phyloP scores from a whole-genome alignment of 1,140 invertebrate genomes.

The Arion vulgaris region DNA sequence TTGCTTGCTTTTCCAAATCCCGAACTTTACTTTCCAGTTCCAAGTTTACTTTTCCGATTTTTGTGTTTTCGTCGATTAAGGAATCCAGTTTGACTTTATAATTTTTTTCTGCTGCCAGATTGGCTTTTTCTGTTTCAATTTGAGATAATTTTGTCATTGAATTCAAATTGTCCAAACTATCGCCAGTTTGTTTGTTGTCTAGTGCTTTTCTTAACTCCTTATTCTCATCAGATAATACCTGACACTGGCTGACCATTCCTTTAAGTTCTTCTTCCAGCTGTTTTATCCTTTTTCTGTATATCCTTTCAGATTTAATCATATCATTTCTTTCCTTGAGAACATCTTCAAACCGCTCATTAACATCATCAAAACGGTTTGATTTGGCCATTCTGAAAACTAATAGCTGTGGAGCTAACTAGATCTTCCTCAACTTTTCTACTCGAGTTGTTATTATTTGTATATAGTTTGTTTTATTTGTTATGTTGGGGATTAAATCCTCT shows the following conservation, averaged over 20 bases:
- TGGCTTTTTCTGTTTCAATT: conserved; percentile 23
- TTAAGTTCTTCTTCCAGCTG: conserved; percentile 51
- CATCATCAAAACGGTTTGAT: not conserved
- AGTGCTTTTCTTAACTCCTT: conserved; percentile 33
- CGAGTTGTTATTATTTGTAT: too few relatives aligned
- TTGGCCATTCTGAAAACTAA: not conserved
- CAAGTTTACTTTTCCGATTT: conserved; percentile 39
- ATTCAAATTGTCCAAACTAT: not conserved
- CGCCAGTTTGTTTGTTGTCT: not conserved
- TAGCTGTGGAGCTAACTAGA: too few relatives aligned
- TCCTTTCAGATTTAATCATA: conserved; percentile 36
- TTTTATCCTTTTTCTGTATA: conserved; percentile 43
- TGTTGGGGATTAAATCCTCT: too few relatives aligned
- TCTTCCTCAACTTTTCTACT: too few relatives aligned
- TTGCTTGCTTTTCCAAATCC: conserved; percentile 22
- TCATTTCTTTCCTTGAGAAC: conserved; percentile 42
- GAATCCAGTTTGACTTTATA: conserved; percentile 22
- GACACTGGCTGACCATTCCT: conserved; percentile 39
- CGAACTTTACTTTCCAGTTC: conserved; percentile 32
- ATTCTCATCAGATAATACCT: conserved; percentile 45
- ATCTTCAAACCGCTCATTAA: conserved; percentile 34
- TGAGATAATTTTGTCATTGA: not conserved
- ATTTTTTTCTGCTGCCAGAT: conserved; percentile 1
- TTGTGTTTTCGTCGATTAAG: conserved; percentile 29
- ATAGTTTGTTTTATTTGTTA: too few relatives aligned